Evolutionary conservation across 2,113 vertebrate species (phyloP), one percentile per base, ranked within the genome.

Genomic region (Phyllostomus hastatus): DNA sequence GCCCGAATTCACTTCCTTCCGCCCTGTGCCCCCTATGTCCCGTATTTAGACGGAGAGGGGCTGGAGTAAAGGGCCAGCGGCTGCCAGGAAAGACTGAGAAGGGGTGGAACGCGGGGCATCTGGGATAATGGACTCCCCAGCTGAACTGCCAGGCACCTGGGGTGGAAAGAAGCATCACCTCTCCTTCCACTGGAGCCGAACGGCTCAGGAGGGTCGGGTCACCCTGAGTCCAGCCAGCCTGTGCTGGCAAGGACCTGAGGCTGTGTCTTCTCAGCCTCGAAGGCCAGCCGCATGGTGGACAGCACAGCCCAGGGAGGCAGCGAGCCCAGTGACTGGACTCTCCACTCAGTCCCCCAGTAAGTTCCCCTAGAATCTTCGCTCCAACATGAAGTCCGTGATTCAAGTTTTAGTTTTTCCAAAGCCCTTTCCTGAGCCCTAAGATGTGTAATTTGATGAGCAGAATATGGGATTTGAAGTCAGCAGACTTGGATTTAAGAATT

Each of bases 21-120:
- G 22, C 43, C 31, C 22, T 10, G 8, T 67, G 11, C 33, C 89
- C 46, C 54, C 66, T 64, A 19, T 66, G 33, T 28, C 35, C 76
- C 43, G 2, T 31, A 7, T 64, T 90, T 66, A 79, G 87, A 80
- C 33, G 4, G 26, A 43, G 59, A 73, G 38, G n/a, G 59, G 35
- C 11, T 54, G 69, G 84, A 38, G 66, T 20, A 4, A 50, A 7
- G 26, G 16, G 28, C 7, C 2, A 2, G 26, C 16, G 5, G 33
- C 57, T 46, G 75, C 87, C 96, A 95, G 82, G 92, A 97, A 96
- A 90, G 7, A 26, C 0, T 81, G 66, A 80, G 76, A 94, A 54
- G 64, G 31, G 54, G 10, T 33, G 10, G 35, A 35, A 15, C 0
- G 26, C n/a, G 46, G 15, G 5, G 9, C 22, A 2, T 28, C 24